These are phyloP conservation scores for Dolichotis patagonum DNA, from an alignment of 2,113 vertebrate genomes.

Conservation along the genomic window DNA sequence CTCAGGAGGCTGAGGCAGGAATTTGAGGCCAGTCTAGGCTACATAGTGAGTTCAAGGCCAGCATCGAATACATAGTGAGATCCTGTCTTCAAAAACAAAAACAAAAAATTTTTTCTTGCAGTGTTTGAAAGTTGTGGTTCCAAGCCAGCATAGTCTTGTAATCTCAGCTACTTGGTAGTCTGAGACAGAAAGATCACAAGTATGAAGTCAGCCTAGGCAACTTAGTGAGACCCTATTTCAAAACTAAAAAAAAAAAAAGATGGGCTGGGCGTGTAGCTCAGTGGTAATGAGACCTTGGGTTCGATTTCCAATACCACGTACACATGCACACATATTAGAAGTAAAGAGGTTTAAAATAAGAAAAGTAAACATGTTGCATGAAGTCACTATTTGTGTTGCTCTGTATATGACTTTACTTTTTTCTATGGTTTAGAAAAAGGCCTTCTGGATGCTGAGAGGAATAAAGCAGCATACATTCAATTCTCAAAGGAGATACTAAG, in stretches of 20 bases:
- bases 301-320: not conserved
- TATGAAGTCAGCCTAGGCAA: not conserved
- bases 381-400: not conserved
- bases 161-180: not conserved
- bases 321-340: not conserved
- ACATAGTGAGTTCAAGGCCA: not conserved
- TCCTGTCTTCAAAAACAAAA: not conserved
- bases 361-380: not conserved
- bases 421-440: not conserved
- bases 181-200: not conserved
- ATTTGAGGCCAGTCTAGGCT: not conserved
- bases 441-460: not conserved
- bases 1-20: not conserved
- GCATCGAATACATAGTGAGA: not conserved
- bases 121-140: not conserved
- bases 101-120: not conserved
- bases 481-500: not conserved
- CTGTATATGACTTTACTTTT: not conserved
- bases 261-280: not conserved
- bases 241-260: not conserved
- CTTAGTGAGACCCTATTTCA: not conserved
- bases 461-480: not conserved
- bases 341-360: not conserved
- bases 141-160: not conserved
- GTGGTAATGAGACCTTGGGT: not conserved